phyloP scores from a whole-genome alignment of 2,797 vertebrate species.

The Lepidocolaptes lacrymiger region DNA sequence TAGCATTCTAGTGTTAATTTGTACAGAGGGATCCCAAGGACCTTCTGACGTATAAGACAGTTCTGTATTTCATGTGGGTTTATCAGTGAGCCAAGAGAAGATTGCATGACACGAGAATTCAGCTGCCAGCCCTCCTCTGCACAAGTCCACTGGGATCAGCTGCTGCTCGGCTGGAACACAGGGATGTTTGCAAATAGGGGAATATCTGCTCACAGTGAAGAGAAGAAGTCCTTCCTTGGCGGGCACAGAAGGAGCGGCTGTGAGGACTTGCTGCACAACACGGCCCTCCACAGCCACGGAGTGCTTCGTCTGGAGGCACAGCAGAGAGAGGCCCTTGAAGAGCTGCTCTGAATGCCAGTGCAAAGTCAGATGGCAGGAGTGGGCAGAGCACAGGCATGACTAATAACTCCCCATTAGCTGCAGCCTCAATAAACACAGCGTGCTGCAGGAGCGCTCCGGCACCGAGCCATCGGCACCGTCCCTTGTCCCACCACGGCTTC shows the following conservation, averaged over 20 bases:
- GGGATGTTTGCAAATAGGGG: rapidly evolving
- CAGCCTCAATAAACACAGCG: background rate
- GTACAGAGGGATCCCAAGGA: background rate
- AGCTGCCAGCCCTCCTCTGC: background rate
- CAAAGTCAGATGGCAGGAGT: background rate
- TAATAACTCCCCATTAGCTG: background rate
- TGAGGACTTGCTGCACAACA: rapidly evolving
- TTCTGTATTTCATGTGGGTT: background rate
- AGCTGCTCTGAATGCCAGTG: background rate
- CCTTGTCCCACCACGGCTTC: background rate
- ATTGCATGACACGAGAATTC: background rate
- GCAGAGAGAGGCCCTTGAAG: background rate
- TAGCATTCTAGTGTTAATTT: background rate
- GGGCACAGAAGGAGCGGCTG: background rate
- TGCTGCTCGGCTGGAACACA: background rate
- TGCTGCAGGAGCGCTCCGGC: background rate
- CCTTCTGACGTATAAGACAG: rapidly evolving
- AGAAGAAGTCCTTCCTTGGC: rapidly evolving
- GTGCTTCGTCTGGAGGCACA: background rate
- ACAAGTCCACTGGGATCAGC: background rate
- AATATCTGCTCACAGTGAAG: rapidly evolving
- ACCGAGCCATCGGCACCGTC: rapidly evolving
- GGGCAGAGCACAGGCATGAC: background rate
- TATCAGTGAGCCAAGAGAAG: background rate
- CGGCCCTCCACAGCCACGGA: background rate